These are phyloP conservation scores for Idaea aversata DNA, from an alignment of 2,888 invertebrate genomes.

Conservation along the genomic window DNA sequence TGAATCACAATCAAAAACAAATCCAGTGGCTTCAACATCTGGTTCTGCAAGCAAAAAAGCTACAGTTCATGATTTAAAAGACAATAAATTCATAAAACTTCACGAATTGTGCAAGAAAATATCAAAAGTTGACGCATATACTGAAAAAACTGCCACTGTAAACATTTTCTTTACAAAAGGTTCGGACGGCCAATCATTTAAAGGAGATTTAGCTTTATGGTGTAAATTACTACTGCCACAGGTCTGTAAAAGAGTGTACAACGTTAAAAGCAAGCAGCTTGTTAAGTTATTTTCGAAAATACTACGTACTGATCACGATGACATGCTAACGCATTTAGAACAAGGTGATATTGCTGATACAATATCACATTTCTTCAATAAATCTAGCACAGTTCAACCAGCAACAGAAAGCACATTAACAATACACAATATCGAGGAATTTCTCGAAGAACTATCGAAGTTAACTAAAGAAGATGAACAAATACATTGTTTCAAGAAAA, in stretches of 20 bases:
- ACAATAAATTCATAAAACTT: slow-evolving; percentile 89
- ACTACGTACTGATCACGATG: slow-evolving; percentile 85
- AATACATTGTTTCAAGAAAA: slow-evolving; percentile 85
- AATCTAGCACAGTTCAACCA: slow-evolving; percentile 81
- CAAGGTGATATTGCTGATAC: slow-evolving; percentile 96
- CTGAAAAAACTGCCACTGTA: slow-evolving; percentile 88
- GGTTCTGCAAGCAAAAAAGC: slow-evolving; percentile 19
- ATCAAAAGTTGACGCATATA: slow-evolving; percentile 88
- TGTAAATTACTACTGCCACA: slow-evolving; percentile 91
- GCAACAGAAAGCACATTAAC: slow-evolving; percentile 84
- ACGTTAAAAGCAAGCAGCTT: slow-evolving; percentile 94
- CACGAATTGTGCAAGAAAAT: slow-evolving; percentile 88
- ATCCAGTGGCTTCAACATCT: slow-evolving; percentile 13
- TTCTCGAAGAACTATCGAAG: slow-evolving; percentile 86
- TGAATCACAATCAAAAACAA: slow-evolving; percentile 36
- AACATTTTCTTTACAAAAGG: slow-evolving; percentile 84
- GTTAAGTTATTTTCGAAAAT: slow-evolving; percentile 93
- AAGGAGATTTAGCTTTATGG: slow-evolving; percentile 90
- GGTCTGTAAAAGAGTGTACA: slow-evolving; percentile 91
- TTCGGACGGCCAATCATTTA: slow-evolving; percentile 82
- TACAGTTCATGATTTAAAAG: slow-evolving; percentile 58
- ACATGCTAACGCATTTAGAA: slow-evolving; percentile 92
- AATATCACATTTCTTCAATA: slow-evolving; percentile 87
- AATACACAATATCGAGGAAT: slow-evolving; percentile 87
- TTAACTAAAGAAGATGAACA: slow-evolving; percentile 95